These are phyloP conservation scores for Setophaga coronata DNA, from an alignment of 2,113 vertebrate genomes.

Conservation along the genomic window DNA sequence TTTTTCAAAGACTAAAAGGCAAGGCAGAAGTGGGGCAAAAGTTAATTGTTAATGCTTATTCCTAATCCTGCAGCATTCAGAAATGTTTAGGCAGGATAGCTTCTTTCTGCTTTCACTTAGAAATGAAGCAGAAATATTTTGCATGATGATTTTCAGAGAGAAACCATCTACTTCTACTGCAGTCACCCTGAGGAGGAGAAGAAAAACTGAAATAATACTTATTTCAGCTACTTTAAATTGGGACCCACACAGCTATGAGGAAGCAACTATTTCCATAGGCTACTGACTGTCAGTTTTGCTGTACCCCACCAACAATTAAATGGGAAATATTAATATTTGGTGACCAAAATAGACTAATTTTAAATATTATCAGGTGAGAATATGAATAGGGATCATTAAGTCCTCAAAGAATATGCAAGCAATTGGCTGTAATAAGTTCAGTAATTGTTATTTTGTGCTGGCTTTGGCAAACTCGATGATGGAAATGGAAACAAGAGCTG, in stretches of 20 bases:
- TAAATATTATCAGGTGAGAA: conserved; percentile 56
- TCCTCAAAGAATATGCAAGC: conserved; percentile 13
- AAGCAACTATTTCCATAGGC: not conserved
- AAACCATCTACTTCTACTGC: conserved; percentile 29
- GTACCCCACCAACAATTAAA: conserved; percentile 42
- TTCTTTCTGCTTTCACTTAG: not conserved
- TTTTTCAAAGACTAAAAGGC: conserved; percentile 1
- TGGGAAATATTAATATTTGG: conserved; percentile 31
- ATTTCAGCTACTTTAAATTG: conserved; percentile 30
- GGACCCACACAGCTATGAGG: not conserved
- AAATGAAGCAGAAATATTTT: conserved; percentile 19
- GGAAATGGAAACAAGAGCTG: conserved; percentile 17
- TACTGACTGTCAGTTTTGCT: conserved; percentile 42
- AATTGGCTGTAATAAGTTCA: conserved; percentile 14
- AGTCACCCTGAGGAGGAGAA: conserved; percentile 34
- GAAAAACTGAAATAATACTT: conserved; percentile 28
- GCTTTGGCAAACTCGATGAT: conserved; percentile 31
- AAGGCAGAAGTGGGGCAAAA: not conserved
- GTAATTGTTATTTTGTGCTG: conserved; percentile 42
- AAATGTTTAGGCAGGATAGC: not conserved
- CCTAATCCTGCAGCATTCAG: not conserved
- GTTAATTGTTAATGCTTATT: conserved; percentile 2
- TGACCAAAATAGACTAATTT: conserved; percentile 28
- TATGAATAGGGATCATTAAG: conserved; percentile 19
- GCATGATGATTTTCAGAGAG: conserved; percentile 45